phyloP scores from a whole-genome alignment of 2,113 vertebrate species.

The Nerophis ophidion region DNA sequence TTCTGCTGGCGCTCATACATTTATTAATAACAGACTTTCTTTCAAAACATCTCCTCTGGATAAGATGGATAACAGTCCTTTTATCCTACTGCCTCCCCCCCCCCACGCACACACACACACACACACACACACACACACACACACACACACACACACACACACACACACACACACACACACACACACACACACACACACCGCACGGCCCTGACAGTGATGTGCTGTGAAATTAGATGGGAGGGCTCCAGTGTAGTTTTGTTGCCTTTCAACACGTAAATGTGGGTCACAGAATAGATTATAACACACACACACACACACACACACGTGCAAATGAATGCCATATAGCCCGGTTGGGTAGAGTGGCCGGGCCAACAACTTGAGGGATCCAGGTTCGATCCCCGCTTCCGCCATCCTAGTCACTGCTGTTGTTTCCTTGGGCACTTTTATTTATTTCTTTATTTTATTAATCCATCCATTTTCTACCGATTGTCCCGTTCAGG shows the following conservation, averaged over 20 bases:
- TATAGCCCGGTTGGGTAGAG: no score
- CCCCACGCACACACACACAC: conserved; percentile 4
- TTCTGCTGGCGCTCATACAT: conserved; percentile 64
- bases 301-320: conserved; percentile 12
- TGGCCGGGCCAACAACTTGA: no score
- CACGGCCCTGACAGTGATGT: conserved; percentile 58
- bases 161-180: not conserved
- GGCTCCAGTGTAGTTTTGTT: conserved; percentile 50
- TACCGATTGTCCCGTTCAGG: no score
- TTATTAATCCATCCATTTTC: no score
- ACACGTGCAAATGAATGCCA: no score
- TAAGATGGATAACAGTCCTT: conserved; percentile 65
- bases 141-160: not conserved
- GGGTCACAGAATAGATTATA: conserved; percentile 69
- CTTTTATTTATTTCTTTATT: no score
- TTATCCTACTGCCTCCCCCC: conserved; percentile 50
- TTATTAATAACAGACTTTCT: conserved; percentile 67
- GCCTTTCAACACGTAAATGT: conserved; percentile 63
- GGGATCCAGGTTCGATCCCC: no score
- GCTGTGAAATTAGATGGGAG: conserved; percentile 63
- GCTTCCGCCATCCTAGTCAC: no score
- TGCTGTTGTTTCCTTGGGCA: no score
- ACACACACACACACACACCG: not conserved
- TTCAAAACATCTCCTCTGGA: conserved; percentile 68
- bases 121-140: conserved; percentile 3